phyloP scores from a whole-genome alignment of 2,888 invertebrate genomes.

The Spilosoma lubricipeda region DNA sequence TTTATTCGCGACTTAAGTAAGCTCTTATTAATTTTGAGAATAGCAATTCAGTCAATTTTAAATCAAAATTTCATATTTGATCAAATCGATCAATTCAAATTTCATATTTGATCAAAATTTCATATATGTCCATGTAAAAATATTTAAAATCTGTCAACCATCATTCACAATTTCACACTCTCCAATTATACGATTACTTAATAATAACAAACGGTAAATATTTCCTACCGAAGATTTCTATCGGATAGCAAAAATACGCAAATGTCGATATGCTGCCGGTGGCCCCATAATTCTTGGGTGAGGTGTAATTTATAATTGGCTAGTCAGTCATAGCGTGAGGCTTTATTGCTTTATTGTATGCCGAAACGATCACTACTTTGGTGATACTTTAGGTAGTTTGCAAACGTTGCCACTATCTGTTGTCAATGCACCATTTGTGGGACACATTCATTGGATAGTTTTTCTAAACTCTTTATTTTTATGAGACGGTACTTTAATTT shows the following conservation, averaged over 20 bases:
- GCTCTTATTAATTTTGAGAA: too few relatives aligned
- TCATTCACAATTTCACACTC: constrained; percentile 13
- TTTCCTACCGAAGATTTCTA: constrained; percentile 10
- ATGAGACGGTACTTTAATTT: neutral
- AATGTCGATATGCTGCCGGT: constrained; percentile 14
- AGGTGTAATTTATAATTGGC: constrained; percentile 19
- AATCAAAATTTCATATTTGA: too few relatives aligned
- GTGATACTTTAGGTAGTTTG: neutral
- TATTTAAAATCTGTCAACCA: constrained; percentile 2
- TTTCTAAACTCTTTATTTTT: neutral
- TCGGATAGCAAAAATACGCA: constrained; percentile 4
- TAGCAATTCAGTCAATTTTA: too few relatives aligned
- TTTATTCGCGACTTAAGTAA: too few relatives aligned
- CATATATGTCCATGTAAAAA: too few relatives aligned
- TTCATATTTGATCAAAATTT: too few relatives aligned
- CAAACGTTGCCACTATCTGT: neutral
- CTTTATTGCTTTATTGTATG: constrained; percentile 12
- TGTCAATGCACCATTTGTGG: too few relatives aligned
- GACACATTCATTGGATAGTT: neutral
- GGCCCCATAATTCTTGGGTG: neutral
- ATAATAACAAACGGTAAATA: constrained; percentile 16
- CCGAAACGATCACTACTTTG: constrained; percentile 5
- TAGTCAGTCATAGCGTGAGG: constrained; percentile 20
- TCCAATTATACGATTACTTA: constrained; percentile 11
- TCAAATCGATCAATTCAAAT: too few relatives aligned